These are phyloP conservation scores for Teleogryllus oceanicus DNA, from an alignment of 2,888 invertebrate genomes.

Conservation along the genomic window DNA sequence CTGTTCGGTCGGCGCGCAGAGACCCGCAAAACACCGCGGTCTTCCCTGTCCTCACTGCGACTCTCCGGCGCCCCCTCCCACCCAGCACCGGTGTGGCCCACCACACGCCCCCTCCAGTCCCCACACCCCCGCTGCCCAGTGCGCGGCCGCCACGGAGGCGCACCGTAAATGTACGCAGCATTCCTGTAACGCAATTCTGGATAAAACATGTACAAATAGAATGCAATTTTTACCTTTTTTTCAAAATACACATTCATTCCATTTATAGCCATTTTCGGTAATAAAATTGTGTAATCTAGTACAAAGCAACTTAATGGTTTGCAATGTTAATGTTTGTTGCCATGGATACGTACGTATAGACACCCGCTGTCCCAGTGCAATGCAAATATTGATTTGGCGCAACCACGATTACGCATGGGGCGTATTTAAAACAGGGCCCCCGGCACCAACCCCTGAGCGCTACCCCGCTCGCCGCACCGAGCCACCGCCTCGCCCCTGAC, in stretches of 20 bases:
- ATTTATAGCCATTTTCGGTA: slow-evolving; percentile 18
- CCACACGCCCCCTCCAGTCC: not conserved
- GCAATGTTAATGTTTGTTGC: slow-evolving; percentile 18
- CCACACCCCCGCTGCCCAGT: not conserved
- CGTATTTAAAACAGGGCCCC: no score
- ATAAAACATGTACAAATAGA: not conserved
- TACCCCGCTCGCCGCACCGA: no score
- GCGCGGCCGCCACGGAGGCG: not conserved
- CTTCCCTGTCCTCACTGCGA: no score
- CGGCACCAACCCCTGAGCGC: no score
- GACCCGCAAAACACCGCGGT: no score
- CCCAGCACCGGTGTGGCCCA: not conserved
- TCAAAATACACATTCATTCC: slow-evolving; percentile 18
- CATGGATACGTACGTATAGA: not conserved
- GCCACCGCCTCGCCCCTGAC: no score
- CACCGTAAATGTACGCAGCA: not conserved
- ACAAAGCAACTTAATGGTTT: slow-evolving; percentile 8
- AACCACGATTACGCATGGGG: not conserved
- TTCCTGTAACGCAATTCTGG: not conserved
- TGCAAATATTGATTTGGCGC: not conserved
- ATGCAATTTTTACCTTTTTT: not conserved
- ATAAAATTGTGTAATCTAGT: not conserved
- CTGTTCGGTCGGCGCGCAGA: no score
- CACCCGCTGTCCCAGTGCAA: not conserved
- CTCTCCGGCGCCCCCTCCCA: not conserved